These are phyloP conservation scores for Etheostoma cragini DNA, from an alignment of 2,113 vertebrate species.

Conservation along the genomic window DNA sequence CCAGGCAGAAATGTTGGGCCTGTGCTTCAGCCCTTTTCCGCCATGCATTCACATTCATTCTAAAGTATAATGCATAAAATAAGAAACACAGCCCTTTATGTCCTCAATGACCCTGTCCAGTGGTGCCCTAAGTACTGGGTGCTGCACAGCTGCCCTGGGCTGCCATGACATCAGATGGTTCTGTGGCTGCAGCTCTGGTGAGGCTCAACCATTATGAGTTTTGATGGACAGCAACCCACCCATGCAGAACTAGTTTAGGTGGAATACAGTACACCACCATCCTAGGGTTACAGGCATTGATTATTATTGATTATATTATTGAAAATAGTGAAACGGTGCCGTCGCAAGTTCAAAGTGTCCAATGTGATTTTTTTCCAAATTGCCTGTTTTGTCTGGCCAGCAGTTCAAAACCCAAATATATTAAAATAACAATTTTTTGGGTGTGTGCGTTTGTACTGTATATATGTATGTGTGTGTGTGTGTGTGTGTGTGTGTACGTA, in stretches of 20 bases:
- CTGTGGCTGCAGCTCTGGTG: slow-evolving; percentile 51
- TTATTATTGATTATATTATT: too few species aligned
- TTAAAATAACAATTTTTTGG: background rate
- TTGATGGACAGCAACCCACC: slow-evolving; percentile 34
- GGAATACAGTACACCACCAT: slow-evolving; percentile 10
- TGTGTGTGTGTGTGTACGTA: too few species aligned
- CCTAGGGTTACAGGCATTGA: background rate
- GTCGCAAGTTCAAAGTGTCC: background rate
- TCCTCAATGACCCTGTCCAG: slow-evolving; percentile 51
- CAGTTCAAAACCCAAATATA: background rate
- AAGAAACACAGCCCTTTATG: slow-evolving; percentile 19
- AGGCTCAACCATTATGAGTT: slow-evolving; percentile 33
- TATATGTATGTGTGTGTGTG: too few species aligned
- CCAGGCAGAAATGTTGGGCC: background rate
- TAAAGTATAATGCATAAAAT: slow-evolving; percentile 14
- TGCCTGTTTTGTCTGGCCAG: background rate
- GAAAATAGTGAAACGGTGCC: background rate
- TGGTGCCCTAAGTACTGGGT: slow-evolving; percentile 56
- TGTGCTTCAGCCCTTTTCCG: background rate
- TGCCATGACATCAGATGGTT: slow-evolving; percentile 46
- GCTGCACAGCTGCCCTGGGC: slow-evolving; percentile 44
- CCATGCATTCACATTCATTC: background rate
- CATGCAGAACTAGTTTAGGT: slow-evolving; percentile 34
- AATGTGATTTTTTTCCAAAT: background rate
- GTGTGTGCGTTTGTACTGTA: too few species aligned